phyloP scores from a whole-genome alignment of 2,888 invertebrate species.

The Strigamia transsilvanica region DNA sequence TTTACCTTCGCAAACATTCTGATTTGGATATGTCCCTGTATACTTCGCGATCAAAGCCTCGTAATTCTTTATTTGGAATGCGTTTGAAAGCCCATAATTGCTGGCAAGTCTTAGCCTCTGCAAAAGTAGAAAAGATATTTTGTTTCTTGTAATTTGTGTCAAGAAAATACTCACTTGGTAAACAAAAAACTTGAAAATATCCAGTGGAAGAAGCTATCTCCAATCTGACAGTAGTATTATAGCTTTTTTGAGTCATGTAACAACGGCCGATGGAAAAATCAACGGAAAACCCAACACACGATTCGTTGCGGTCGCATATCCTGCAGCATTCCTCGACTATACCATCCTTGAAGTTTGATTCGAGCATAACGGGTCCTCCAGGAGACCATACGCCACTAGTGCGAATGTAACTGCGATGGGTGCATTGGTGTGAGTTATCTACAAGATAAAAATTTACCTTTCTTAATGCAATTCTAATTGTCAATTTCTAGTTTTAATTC shows the following conservation, averaged over 20 bases:
- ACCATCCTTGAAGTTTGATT: constrained; percentile 60
- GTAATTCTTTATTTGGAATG: constrained; percentile 65
- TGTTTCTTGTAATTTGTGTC: not conserved
- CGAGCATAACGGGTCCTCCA: constrained; percentile 55
- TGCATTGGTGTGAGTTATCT: not conserved
- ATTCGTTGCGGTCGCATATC: constrained; percentile 62
- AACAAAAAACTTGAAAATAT: constrained; percentile 6
- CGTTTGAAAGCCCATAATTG: constrained; percentile 67
- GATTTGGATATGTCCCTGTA: constrained; percentile 58
- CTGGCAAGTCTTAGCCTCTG: not conserved
- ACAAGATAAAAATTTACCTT: not conserved
- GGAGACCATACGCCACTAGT: constrained; percentile 48
- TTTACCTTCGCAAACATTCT: constrained; percentile 46
- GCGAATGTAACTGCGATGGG: constrained; percentile 6
- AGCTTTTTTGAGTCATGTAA: constrained; percentile 64
- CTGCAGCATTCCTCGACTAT: constrained; percentile 64
- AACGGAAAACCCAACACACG: constrained; percentile 65
- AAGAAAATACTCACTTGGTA: constrained; percentile 2
- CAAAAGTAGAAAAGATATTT: not conserved
- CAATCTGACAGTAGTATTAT: constrained; percentile 56
- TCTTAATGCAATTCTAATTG: not conserved
- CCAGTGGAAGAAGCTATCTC: not conserved
- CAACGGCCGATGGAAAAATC: constrained; percentile 58
- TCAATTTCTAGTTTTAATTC: not conserved
- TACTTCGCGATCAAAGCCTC: constrained; percentile 63